Evolutionary conservation across 1,140 invertebrate genomes (phyloP).

Genomic region (Arion vulgaris): DNA sequence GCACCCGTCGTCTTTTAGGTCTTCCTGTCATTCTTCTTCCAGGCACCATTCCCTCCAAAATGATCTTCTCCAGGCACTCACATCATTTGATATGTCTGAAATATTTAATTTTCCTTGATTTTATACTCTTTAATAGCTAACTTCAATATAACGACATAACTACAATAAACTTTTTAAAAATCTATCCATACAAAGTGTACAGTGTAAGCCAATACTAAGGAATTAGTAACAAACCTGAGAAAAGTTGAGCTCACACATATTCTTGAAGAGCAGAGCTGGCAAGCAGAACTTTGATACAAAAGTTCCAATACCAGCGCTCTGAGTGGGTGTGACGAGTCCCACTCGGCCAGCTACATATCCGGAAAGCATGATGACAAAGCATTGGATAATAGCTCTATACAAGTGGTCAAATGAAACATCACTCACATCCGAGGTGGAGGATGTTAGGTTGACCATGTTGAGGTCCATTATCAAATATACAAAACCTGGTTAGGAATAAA

Average conservation of each 20-base stretch:
- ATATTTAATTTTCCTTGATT: no score
- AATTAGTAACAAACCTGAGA: constrained; percentile 67
- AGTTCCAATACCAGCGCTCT: constrained; percentile 91
- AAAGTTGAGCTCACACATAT: constrained; percentile 88
- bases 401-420: constrained; percentile 80
- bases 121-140: no score
- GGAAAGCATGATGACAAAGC: constrained; percentile 91
- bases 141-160: no score
- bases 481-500: not conserved
- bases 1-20: no score
- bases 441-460: not conserved
- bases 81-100: no score
- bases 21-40: no score
- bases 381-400: constrained; percentile 90
- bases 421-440: constrained; percentile 2
- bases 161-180: no score
- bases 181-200: no score
- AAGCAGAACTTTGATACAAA: constrained; percentile 95
- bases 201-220: no score
- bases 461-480: not conserved
- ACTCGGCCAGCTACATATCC: constrained; percentile 92
- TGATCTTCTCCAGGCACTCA: no score
- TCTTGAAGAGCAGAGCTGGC: constrained; percentile 92
- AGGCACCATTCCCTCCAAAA: no score
- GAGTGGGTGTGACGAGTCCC: constrained; percentile 83